Percentiles rank a stretch among this genome's conserved stretches.
phyloP scores from a whole-genome alignment of 2,888 invertebrate genomes.

The Athalia rosae region DNA sequence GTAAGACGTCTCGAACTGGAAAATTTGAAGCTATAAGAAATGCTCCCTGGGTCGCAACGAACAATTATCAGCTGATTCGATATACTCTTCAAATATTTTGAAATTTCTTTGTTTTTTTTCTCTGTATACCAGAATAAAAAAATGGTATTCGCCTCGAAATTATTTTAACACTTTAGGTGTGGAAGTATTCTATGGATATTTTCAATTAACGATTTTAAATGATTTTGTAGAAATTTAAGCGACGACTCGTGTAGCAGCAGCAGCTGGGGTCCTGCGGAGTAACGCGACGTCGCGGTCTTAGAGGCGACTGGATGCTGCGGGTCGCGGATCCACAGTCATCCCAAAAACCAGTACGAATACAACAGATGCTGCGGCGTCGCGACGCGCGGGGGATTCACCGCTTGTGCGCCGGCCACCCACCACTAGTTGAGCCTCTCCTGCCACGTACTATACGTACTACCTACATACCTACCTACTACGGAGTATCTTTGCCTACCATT shows the following conservation, averaged over 20 bases:
- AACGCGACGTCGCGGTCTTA: constrained; percentile 70
- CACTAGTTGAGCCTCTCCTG: constrained; percentile 40
- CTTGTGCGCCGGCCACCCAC: constrained; percentile 41
- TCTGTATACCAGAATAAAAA: too few relatives aligned
- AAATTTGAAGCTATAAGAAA: constrained; percentile 6
- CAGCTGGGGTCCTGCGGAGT: constrained; percentile 48
- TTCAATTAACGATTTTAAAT: constrained; percentile 1
- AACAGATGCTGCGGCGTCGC: constrained; percentile 40
- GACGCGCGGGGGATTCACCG: constrained; percentile 29
- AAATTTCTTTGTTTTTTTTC: neutral
- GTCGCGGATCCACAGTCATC: constrained; percentile 54
- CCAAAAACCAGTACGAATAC: constrained; percentile 17
- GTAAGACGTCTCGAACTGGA: constrained; percentile 14
- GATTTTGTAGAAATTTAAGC: neutral
- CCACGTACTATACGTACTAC: neutral
- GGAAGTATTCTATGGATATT: neutral
- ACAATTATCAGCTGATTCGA: neutral
- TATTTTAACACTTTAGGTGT: too few relatives aligned
- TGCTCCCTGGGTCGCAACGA: neutral
- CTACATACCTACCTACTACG: neutral
- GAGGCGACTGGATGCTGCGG: constrained; percentile 71
- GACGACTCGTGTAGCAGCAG: constrained; percentile 5
- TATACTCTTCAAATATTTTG: neutral
- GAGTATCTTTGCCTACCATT: constrained; percentile 22
- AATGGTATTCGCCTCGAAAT: too few relatives aligned